Percentiles rank a stretch among this genome's conserved stretches.
These are phyloP conservation scores for Tenthredo mesomela DNA, from an alignment of 2,888 invertebrate genomes.

Conservation along the genomic window DNA sequence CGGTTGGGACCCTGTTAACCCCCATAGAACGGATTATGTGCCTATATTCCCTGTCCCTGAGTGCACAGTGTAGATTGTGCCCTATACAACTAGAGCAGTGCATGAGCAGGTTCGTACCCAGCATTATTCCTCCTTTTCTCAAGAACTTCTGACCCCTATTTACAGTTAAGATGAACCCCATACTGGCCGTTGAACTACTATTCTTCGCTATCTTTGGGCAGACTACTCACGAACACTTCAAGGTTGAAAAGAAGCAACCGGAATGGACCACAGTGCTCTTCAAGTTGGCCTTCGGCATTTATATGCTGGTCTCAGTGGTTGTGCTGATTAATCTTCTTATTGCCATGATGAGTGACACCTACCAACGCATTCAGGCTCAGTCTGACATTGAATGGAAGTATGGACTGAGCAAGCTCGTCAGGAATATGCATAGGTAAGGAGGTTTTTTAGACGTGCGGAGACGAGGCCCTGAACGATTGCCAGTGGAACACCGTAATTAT, in stretches of 20 bases:
- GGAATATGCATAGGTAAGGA: slow-evolving; percentile 92
- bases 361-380: slow-evolving; percentile 99
- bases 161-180: slow-evolving; percentile 94
- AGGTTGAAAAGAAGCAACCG: slow-evolving; percentile 86
- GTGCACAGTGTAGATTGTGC: slow-evolving; percentile 35
- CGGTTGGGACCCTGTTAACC: neutral
- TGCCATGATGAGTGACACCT: slow-evolving; percentile 99
- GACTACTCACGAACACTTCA: slow-evolving; percentile 90
- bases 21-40: slow-evolving; percentile 7
- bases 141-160: slow-evolving; percentile 70
- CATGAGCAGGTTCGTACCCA: slow-evolving; percentile 47
- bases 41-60: slow-evolving; percentile 18
- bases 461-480: slow-evolving; percentile 1
- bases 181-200: slow-evolving; percentile 97
- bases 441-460: neutral
- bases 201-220: slow-evolving; percentile 99
- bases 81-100: slow-evolving; percentile 45
- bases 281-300: slow-evolving; percentile 94
- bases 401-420: slow-evolving; percentile 97
- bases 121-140: slow-evolving; percentile 16
- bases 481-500: slow-evolving; percentile 33
- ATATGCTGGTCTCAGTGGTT: slow-evolving; percentile 99
- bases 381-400: slow-evolving; percentile 99
- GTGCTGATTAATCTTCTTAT: slow-evolving; percentile 99
- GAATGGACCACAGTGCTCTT: slow-evolving; percentile 92